Evolutionary conservation across 2,797 vertebrate species (phyloP).

Genomic region (Sebastes hopkinsi): DNA sequence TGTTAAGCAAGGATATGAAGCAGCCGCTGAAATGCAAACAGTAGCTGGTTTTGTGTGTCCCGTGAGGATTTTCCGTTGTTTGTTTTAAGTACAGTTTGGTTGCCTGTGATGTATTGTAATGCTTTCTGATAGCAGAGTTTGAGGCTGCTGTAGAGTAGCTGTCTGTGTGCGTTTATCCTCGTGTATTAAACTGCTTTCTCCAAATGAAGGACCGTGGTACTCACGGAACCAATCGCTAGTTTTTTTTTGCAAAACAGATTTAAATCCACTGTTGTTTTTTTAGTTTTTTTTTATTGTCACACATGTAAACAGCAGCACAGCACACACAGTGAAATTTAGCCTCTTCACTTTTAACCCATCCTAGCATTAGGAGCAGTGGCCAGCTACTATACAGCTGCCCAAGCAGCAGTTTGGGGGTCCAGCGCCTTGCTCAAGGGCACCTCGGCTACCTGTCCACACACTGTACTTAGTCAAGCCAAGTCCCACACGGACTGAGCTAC

Average conservation of each 20-base stretch:
- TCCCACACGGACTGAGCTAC: too few relatives aligned
- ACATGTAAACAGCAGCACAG: not conserved
- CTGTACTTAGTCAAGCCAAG: too few relatives aligned
- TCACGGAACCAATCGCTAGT: not conserved
- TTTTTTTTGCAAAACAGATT: not conserved
- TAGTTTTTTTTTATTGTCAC: not conserved
- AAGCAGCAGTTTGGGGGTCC: not conserved
- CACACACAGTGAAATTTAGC: not conserved
- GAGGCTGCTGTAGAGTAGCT: not conserved
- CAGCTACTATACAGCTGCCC: not conserved
- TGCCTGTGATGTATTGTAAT: slow-evolving; percentile 34
- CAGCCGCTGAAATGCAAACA: slow-evolving; percentile 30
- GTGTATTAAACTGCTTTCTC: not conserved
- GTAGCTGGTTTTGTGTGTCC: slow-evolving; percentile 36
- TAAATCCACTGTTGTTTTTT: not conserved
- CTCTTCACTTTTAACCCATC: not conserved
- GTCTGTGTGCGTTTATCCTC: not conserved
- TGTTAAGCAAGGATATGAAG: slow-evolving; percentile 44
- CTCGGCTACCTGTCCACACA: not conserved
- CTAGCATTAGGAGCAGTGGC: not conserved
- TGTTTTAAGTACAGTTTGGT: slow-evolving; percentile 41
- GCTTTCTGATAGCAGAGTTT: slow-evolving; percentile 1
- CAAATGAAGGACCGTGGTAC: not conserved
- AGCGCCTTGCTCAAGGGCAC: not conserved
- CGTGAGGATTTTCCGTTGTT: slow-evolving; percentile 40